Conservation (phyloP, 2,113 vertebrate genomes). For the Embiotoca jacksoni region DNA sequence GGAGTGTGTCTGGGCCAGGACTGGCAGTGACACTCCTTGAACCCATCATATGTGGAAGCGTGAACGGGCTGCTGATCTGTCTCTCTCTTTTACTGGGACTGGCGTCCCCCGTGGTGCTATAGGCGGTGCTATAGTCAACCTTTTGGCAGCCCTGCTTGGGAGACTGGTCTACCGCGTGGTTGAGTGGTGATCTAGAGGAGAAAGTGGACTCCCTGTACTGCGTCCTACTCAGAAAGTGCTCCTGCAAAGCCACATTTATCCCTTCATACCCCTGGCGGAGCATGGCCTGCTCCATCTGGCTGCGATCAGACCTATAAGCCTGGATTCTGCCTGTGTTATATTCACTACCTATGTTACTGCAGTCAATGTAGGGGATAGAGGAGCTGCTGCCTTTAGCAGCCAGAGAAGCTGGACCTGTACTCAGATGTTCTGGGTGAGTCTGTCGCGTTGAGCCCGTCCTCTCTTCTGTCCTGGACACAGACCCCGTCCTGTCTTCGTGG, state of each 20-base stretch:
- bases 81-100: conserved; percentile 74
- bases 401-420: conserved; percentile 95
- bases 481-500: conserved; percentile 70
- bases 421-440: conserved; percentile 86
- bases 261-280: conserved; percentile 63
- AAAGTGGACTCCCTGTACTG: conserved; percentile 83
- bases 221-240: conserved; percentile 77
- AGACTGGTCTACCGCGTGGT: conserved; percentile 81
- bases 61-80: conserved; percentile 79
- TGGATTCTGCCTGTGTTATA: conserved; percentile 86
- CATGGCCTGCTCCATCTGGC: conserved; percentile 83
- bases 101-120: conserved; percentile 85
- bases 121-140: conserved; percentile 80
- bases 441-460: conserved; percentile 79
- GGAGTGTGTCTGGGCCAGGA: conserved; percentile 80
- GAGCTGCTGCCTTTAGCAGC: conserved; percentile 88
- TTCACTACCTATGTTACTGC: conserved; percentile 91
- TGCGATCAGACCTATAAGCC: conserved; percentile 84
- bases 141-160: conserved; percentile 82
- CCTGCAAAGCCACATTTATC: conserved; percentile 70
- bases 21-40: conserved; percentile 84
- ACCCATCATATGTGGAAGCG: conserved; percentile 77
- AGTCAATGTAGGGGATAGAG: conserved; percentile 92
- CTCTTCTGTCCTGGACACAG: conserved; percentile 75
- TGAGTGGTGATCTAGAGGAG: conserved; percentile 79